Evolutionary conservation across 2,888 invertebrate species (phyloP), one percentile per base, ranked within the genome.

Genomic region (Taenaris catops): DNA sequence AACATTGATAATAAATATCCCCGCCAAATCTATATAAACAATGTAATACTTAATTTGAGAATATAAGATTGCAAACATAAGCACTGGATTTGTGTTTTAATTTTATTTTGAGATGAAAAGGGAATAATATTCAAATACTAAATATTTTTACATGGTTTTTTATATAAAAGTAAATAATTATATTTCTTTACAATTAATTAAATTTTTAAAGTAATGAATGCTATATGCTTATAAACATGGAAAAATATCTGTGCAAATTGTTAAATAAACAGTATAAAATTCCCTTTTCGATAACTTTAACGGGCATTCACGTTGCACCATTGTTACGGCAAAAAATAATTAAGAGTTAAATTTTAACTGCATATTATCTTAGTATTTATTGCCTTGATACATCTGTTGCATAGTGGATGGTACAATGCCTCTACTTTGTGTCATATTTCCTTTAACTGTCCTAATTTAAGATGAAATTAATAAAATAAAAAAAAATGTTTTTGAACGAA

Each of bases 371-470:
- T 14, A 14, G 14, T 14, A 2, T 14, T 14, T 14, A 14, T n/a
- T n/a, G n/a, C n/a, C n/a, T n/a, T n/a, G 14, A 9, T n/a, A 11
- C 11, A 10, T 16, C 10, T 23, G 27, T 9, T 34, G 25, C 24
- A 12, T 21, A 28, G 34, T 34, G 25, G 20, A 24, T 24, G 29
- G 35, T 26, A 14, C n/a, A 40, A 48, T 61, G 73, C 66, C 70
- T 51, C 57, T 58, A 48, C 78, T 74, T 79, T 76, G 83, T 83
- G 84, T 84, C 84, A 81, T 84, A 84, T 80, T 76, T 74, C 75
- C 70, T 72, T 71, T 66, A 70, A 66, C 65, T 64, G 60, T 69
- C 60, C 60, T 71, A 73, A 60, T 62, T 56, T 27, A 9, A 31
- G n/a, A 9, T 12, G 29, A 29, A 29, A 19, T 7, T 11, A 21